These are phyloP conservation scores for Rostratula benghalensis DNA, from an alignment of 2,113 vertebrate species.

Conservation along the genomic window DNA sequence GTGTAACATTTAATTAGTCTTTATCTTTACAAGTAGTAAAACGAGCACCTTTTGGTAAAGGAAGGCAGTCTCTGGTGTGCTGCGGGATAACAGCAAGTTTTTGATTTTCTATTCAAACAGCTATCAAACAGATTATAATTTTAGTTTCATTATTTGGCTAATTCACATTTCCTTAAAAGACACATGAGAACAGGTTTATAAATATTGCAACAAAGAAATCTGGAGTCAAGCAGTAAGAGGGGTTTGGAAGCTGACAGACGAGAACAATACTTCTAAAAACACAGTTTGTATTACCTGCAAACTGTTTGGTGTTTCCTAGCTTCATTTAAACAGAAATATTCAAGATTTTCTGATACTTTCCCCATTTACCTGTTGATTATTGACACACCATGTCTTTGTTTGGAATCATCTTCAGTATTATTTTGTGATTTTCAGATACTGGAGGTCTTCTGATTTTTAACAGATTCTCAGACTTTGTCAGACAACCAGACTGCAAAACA, in stretches of 20 bases:
- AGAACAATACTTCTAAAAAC: conserved; percentile 36
- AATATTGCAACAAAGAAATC: conserved; percentile 69
- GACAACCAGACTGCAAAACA: not conserved
- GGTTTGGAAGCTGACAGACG: conserved; percentile 18
- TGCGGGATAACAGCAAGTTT: conserved; percentile 23
- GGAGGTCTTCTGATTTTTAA: not conserved
- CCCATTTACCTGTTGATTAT: not conserved
- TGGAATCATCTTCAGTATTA: not conserved
- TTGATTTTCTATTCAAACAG: conserved; percentile 67
- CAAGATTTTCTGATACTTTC: not conserved
- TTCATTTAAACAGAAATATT: conserved; percentile 7
- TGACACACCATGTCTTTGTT: not conserved
- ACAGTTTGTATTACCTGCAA: conserved; percentile 1
- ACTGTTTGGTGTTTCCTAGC: not conserved
- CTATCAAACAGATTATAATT: conserved; percentile 68
- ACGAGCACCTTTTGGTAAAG: conserved; percentile 58
- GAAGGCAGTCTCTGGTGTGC: not conserved
- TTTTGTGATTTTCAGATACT: not conserved
- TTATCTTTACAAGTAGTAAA: conserved; percentile 74
- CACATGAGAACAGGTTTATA: conserved; percentile 57
- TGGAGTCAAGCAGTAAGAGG: conserved; percentile 25
- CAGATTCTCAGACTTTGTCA: not conserved
- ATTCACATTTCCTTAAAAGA: conserved; percentile 66
- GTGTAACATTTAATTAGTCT: conserved; percentile 73
- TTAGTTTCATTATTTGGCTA: conserved; percentile 70